These are phyloP conservation scores for Eciton burchellii DNA, from an alignment of 1,140 invertebrate genomes.

Conservation along the genomic window DNA sequence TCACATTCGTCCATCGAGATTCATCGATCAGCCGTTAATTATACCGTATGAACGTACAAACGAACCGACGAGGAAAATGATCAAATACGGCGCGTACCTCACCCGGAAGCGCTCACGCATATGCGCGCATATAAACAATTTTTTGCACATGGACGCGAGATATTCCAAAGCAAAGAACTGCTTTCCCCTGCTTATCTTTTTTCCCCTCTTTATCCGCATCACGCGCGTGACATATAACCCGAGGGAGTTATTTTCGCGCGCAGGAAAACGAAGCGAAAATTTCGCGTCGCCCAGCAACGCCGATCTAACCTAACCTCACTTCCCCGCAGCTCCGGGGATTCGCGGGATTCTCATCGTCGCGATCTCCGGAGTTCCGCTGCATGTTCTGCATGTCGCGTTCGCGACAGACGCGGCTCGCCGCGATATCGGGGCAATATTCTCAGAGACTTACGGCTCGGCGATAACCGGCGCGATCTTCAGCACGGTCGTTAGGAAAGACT, in stretches of 20 bases:
- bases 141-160: background rate
- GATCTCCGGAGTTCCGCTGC: background rate
- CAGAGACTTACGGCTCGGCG: constrained; percentile 91
- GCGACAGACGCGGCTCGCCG: background rate
- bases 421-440: background rate
- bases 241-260: background rate
- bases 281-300: no score
- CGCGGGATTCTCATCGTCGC: background rate
- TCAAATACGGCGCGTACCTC: background rate
- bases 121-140: no score
- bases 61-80: background rate
- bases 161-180: background rate
- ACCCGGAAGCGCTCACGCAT: no score
- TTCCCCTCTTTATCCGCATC: background rate
- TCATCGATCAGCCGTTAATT: no score
- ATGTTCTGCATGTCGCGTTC: background rate
- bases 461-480: constrained; percentile 92
- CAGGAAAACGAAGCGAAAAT: background rate
- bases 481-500: constrained; percentile 91
- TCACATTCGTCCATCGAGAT: no score
- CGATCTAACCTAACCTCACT: constrained; percentile 64
- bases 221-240: background rate
- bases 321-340: background rate
- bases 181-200: background rate
- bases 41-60: no score